These are phyloP conservation scores for Lates calcarifer DNA, from an alignment of 2,113 vertebrate species.

Conservation along the genomic window DNA sequence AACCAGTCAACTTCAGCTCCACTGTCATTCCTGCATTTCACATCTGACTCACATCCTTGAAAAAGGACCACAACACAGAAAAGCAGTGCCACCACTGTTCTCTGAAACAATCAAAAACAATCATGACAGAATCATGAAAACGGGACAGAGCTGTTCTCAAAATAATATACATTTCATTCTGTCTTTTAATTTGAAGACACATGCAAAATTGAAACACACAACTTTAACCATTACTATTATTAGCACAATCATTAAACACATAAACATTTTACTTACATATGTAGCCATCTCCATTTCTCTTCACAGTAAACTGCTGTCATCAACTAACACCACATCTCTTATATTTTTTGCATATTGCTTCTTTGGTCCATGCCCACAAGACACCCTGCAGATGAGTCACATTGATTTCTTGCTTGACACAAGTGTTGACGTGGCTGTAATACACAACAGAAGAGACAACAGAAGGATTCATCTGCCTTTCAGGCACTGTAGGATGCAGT, in stretches of 20 bases:
- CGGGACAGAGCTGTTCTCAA: too few species aligned
- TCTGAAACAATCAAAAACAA: slow-evolving; percentile 51
- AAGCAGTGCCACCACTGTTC: slow-evolving; percentile 18
- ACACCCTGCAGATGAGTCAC: background rate
- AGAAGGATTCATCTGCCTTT: background rate
- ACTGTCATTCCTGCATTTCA: slow-evolving; percentile 57
- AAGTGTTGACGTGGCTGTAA: background rate
- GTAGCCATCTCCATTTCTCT: slow-evolving; percentile 10
- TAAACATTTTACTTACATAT: slow-evolving; percentile 46
- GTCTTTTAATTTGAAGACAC: background rate
- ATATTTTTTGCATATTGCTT: slow-evolving; percentile 24
- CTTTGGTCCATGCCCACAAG: background rate
- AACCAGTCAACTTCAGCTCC: slow-evolving; percentile 62
- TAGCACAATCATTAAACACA: background rate
- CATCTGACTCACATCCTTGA: slow-evolving; percentile 30
- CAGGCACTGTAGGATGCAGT: background rate
- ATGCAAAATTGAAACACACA: background rate
- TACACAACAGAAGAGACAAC: background rate
- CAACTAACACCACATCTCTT: slow-evolving; percentile 5
- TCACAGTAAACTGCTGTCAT: background rate
- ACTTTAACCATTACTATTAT: background rate
- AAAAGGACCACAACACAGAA: slow-evolving; percentile 18
- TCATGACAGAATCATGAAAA: background rate
- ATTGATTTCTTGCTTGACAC: background rate
- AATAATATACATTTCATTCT: too few species aligned